Evolutionary conservation across 2,113 vertebrate genomes (phyloP), one percentile per base, ranked within the genome.

Genomic region (Bettongia penicillata): DNA sequence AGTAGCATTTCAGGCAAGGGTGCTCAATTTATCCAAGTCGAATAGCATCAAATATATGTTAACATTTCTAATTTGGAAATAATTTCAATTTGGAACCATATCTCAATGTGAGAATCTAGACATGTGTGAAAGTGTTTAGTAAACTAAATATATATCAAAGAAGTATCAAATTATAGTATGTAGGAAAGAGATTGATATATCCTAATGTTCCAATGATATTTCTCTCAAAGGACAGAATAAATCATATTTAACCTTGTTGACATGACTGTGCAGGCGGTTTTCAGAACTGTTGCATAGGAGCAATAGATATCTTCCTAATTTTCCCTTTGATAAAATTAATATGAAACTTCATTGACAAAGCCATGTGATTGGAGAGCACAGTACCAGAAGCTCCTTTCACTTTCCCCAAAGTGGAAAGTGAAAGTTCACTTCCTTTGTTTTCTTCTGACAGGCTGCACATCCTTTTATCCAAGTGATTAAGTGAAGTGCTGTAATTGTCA

Each of bases 381-480:
- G 4, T 93, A 91, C 93, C 53, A 96, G 50, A 61, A 95, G 96
- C 91, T 97, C 92, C 96, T 95, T 90, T 91, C 91, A 93, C 48
- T 92, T 93, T 94, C 95, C 91, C 92, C 77, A 68, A 92, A 48
- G 61, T n/a, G 61, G 61, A 77, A 77, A 77, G 61, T n/a, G 1
- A 77, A 77, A 68, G 61, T n/a, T 16, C 61, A 77, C 14, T 77
- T 14, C 96, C 97, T 97, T 97, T 98, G 95, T 97, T 98, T 96
- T 55, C 90, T 94, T 91, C 93, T 97, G 92, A 97, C 93, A 96
- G 90, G 90, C 93, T 93, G 94, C 84, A 49, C 50, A 94, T 95
- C 92, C 93, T 95, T 98, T 98, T 93, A 97, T 97, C 94, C 53
- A 93, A 0, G 9, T 96, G 95, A 97, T 98, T 97, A 98, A 91